These are phyloP conservation scores for Oriolus oriolus DNA, from an alignment of 2,113 vertebrate genomes.

Conservation along the genomic window DNA sequence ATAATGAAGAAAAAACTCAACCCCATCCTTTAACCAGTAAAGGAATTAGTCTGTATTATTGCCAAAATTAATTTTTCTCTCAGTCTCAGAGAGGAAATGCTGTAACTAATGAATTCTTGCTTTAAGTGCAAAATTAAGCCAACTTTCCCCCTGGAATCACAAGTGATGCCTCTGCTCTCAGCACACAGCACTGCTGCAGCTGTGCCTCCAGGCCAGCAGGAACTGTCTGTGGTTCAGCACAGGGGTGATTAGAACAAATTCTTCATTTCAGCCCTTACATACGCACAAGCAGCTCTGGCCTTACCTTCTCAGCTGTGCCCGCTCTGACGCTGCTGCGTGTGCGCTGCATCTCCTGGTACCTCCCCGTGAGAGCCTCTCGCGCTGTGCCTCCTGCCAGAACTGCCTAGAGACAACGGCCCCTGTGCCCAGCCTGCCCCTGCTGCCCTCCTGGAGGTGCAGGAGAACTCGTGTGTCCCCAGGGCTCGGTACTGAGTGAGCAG, in stretches of 20 bases:
- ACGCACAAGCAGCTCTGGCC: background rate
- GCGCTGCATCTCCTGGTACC: rapidly evolving
- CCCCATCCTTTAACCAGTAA: background rate
- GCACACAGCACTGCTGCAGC: background rate
- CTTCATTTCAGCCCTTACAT: background rate
- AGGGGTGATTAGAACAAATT: background rate
- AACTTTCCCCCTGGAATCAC: background rate
- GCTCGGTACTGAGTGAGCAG: background rate
- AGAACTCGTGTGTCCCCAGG: background rate
- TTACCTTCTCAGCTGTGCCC: background rate
- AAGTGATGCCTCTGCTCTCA: background rate
- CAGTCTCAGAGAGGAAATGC: background rate
- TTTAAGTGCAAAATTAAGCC: background rate
- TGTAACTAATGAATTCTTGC: background rate
- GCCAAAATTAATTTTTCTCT: background rate
- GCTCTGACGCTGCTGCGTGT: no score
- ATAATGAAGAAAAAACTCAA: background rate
- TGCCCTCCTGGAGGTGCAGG: background rate
- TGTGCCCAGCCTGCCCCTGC: background rate
- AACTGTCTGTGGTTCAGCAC: background rate
- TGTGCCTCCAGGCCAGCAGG: background rate
- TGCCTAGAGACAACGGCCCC: background rate
- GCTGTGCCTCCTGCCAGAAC: background rate
- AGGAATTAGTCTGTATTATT: background rate
- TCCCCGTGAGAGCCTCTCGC: background rate